Base-by-base conservation (phyloP, 2,113 vertebrate genomes). In the Ranitomeya imitator region DNA sequence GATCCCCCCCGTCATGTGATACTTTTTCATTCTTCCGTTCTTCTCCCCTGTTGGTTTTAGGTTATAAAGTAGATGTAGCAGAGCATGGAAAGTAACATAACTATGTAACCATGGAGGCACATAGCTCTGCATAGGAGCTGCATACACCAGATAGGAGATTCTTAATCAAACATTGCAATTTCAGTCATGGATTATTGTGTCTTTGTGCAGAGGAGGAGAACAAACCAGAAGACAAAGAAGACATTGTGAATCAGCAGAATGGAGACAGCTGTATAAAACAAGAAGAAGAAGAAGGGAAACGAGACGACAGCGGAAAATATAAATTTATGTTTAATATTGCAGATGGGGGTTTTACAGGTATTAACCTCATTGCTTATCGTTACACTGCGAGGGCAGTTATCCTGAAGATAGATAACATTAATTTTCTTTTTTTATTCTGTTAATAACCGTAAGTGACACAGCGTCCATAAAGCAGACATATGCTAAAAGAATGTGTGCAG, bases 311-410 rank as follows among this genome's bases (percentile, higher is more conserved):
- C 0, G 85, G 93, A 85, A 99, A 96, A 90, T 93, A 95, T 89
- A 96, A 96, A 82, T 99, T 99, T 93, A 99, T 99, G 98, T 99
- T 99, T 94, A 99, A 99, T 92, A 99, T 99, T 0, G 98, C 98
- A 0, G 98, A 99, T 0, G 98, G 98, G 1, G 98, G 98, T 85
- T 99, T 99, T 86, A 99, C 98, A 93, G 98, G 98, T 99, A 73
- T 59, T 74, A 51, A 45, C 26, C 15, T 73, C 23, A 73, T 16
- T 37, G 13, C 26, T 7, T 7, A 37, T 15, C 37, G 7, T 69
- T 26, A 69, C 9, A 8, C 23, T 18, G 19, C 19, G 74, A 77
- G 37, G 73, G 51, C 37, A n/a, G 5, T 69, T 26, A 14, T 69
- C 11, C 63, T n/a, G 63, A n/a, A 10, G n/a, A 67, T 67, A 23